Conservation (phyloP, 2,797 vertebrate species). For the Pteronotus mesoamericanus region DNA sequence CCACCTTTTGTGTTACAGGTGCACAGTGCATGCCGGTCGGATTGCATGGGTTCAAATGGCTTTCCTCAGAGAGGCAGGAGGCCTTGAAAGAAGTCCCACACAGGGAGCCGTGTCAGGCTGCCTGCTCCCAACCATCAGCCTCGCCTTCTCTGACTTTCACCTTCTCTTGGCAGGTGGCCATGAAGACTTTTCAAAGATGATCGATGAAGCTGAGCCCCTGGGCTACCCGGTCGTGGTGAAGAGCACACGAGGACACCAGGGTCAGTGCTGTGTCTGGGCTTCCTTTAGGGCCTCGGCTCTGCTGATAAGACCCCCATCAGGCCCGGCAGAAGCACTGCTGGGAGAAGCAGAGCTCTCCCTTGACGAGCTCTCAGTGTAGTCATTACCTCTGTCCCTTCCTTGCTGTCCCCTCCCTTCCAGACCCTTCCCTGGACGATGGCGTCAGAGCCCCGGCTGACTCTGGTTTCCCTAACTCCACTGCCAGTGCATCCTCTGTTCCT, state of each 20-base stretch:
- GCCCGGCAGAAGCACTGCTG: rapidly evolving
- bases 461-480: background rate
- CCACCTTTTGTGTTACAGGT: background rate
- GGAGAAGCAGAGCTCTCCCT: background rate
- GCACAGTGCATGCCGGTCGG: background rate
- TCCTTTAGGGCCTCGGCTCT: too few species aligned
- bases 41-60: background rate
- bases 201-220: conserved; percentile 92
- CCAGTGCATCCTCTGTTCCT: background rate
- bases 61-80: background rate
- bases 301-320: background rate
- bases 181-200: conserved; percentile 95
- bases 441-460: background rate
- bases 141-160: conserved; percentile 4
- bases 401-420: background rate
- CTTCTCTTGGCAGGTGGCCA: conserved; percentile 87
- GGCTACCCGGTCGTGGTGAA: conserved; percentile 95
- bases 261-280: conserved; percentile 78
- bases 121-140: background rate
- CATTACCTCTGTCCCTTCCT: background rate
- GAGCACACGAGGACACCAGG: conserved; percentile 93
- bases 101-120: background rate
- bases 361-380: background rate
- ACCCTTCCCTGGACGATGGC: background rate
- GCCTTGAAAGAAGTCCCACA: background rate